phyloP scores from a whole-genome alignment of 1,140 invertebrate genomes.

The Drosophila kikkawai region DNA sequence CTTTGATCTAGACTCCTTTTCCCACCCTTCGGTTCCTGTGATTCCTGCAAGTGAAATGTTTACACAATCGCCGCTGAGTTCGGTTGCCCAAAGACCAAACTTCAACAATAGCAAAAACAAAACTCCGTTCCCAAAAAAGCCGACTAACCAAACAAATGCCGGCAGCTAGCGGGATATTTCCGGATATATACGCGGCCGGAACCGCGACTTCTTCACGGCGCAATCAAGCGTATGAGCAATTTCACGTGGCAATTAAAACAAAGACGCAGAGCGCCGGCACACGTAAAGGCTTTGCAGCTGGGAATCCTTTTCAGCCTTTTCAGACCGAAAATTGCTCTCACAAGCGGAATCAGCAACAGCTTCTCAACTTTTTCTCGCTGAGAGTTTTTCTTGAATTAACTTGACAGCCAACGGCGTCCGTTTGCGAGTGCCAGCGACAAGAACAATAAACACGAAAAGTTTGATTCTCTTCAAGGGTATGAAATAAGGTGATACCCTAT shows the following conservation, averaged over 20 bases:
- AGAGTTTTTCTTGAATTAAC: constrained; percentile 68
- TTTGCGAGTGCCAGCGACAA: constrained; percentile 39
- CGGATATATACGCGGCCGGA: constrained; percentile 27
- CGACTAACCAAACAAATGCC: constrained; percentile 43
- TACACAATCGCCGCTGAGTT: constrained; percentile 65
- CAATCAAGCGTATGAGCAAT: constrained; percentile 80
- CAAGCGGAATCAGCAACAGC: constrained; percentile 48
- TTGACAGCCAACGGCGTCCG: constrained; percentile 39
- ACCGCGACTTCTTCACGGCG: constrained; percentile 66
- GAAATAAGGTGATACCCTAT: background rate
- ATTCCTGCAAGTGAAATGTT: constrained; percentile 75
- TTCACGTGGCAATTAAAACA: constrained; percentile 79
- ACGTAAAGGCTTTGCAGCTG: constrained; percentile 67
- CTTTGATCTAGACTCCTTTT: background rate
- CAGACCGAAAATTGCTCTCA: constrained; percentile 27
- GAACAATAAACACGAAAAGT: constrained; percentile 47
- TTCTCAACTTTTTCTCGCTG: constrained; percentile 36
- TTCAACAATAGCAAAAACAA: constrained; percentile 64
- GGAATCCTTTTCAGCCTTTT: constrained; percentile 56
- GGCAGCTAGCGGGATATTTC: constrained; percentile 39
- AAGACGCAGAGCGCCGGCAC: constrained; percentile 59
- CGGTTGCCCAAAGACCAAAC: constrained; percentile 52
- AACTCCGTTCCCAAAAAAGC: constrained; percentile 19
- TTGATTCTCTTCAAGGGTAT: background rate
- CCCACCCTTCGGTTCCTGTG: constrained; percentile 5